These are phyloP conservation scores for Chamaetylas fuelleborni DNA, from an alignment of 2,113 vertebrate species.

Conservation along the genomic window DNA sequence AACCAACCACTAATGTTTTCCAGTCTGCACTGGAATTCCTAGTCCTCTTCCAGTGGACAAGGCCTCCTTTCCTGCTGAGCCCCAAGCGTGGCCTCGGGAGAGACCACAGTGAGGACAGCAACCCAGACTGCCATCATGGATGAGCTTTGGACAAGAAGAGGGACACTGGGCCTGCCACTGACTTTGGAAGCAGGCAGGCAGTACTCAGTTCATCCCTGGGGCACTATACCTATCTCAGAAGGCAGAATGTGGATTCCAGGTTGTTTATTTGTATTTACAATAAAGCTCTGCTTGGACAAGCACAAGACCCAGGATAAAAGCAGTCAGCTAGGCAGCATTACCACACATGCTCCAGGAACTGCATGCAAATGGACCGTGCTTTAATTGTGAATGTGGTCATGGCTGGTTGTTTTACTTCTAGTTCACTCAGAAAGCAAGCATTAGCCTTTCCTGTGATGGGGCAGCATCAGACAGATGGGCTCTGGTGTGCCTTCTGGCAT, in stretches of 20 bases:
- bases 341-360: not conserved
- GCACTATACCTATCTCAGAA: not conserved
- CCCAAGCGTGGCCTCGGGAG: not conserved
- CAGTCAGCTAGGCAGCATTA: not conserved
- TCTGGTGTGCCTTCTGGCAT: not conserved
- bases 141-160: not conserved
- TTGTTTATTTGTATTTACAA: not conserved
- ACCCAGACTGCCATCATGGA: not conserved
- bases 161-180: not conserved
- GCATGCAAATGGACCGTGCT: not conserved
- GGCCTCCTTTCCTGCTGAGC: not conserved
- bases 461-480: not conserved
- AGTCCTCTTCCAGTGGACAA: not conserved
- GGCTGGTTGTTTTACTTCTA: not conserved
- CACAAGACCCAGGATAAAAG: not conserved
- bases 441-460: not conserved
- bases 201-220: not conserved
- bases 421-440: not conserved
- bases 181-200: not conserved
- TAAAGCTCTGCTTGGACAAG: not conserved
- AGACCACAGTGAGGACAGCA: not conserved
- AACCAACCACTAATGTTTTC: not conserved
- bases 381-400: not conserved
- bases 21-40: not conserved
- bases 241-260: not conserved